These are phyloP conservation scores for Cyanoliseus patagonus DNA, from an alignment of 2,113 vertebrate species.

Conservation along the genomic window DNA sequence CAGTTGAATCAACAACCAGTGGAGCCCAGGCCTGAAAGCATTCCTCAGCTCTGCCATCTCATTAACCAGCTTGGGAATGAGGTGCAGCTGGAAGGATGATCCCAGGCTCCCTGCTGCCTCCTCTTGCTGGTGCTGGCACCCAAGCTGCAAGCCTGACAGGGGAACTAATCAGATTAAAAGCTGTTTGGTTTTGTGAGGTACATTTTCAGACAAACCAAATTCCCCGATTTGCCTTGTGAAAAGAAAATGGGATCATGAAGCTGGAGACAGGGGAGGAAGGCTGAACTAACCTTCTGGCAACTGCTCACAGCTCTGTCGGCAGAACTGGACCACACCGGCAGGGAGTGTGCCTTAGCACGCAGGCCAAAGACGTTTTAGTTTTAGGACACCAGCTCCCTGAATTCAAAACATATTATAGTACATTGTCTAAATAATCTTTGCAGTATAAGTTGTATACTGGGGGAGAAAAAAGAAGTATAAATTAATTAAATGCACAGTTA, in stretches of 20 bases:
- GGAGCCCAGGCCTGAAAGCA: neutral
- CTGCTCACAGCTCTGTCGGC: rapidly evolving
- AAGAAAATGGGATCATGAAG: neutral
- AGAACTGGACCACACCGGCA: rapidly evolving
- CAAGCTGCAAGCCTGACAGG: neutral
- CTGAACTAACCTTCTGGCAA: neutral
- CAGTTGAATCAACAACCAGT: neutral
- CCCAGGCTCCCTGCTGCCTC: neutral
- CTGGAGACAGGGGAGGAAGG: neutral
- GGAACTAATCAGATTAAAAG: neutral
- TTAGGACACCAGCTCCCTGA: neutral
- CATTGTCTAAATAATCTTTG: neutral
- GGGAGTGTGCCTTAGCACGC: neutral
- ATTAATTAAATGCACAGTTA: neutral
- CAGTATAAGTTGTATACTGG: neutral
- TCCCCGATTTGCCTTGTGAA: neutral
- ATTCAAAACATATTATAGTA: neutral
- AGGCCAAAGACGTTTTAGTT: neutral
- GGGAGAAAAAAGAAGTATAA: neutral
- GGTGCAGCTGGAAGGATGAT: neutral
- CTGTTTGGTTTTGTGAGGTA: neutral
- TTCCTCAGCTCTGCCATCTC: neutral
- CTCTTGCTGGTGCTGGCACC: rapidly evolving
- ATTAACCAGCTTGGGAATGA: neutral
- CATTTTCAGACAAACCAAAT: neutral